These are phyloP conservation scores for Nomada lathburiana DNA, from an alignment of 2,888 invertebrate genomes.

Conservation along the genomic window DNA sequence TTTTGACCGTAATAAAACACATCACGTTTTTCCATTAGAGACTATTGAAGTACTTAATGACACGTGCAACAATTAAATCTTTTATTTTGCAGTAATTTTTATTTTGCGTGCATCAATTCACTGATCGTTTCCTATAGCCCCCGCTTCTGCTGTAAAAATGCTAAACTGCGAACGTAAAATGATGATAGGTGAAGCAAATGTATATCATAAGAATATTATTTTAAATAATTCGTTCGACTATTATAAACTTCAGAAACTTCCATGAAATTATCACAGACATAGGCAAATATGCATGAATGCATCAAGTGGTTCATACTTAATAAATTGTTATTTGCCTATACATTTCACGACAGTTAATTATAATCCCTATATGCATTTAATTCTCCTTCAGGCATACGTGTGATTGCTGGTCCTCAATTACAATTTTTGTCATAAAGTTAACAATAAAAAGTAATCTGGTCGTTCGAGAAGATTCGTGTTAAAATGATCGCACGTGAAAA, in stretches of 20 bases:
- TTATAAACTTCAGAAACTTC: neutral
- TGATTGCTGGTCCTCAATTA: neutral
- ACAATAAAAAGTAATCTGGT: neutral
- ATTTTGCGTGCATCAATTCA: neutral
- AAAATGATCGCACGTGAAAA: too few species aligned
- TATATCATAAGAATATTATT: neutral
- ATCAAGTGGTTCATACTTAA: conserved; percentile 6
- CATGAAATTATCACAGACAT: conserved; percentile 11
- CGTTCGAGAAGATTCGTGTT: neutral
- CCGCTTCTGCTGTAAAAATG: neutral
- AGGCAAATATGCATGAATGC: neutral
- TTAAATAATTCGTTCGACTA: neutral
- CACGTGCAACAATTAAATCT: conserved; percentile 2
- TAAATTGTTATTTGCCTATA: neutral
- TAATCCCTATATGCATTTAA: neutral
- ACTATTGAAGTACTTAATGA: neutral
- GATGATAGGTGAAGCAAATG: neutral
- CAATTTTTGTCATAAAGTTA: conserved; percentile 1
- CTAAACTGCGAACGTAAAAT: conserved; percentile 13
- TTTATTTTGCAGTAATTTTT: neutral
- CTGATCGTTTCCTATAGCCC: conserved; percentile 6
- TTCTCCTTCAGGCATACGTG: neutral
- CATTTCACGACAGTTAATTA: conserved; percentile 11
- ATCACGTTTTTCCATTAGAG: conserved; percentile 12
- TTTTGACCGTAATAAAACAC: neutral